Evolutionary conservation across 2,888 invertebrate genomes (phyloP).

Genomic region (Diloba caeruleocephala): DNA sequence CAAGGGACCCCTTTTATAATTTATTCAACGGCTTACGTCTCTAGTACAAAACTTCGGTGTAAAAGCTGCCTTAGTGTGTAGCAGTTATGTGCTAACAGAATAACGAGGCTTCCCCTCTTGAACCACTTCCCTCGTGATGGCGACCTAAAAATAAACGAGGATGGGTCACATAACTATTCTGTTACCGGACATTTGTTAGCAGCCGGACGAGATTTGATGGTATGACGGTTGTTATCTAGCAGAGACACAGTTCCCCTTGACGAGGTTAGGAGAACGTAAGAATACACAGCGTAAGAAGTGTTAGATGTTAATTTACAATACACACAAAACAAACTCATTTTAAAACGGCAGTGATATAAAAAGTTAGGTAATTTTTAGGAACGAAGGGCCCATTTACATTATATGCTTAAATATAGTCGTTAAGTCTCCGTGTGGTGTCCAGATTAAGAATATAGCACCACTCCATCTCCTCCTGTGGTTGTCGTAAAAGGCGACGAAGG

Average conservation of each 20-base stretch:
- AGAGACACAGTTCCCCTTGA: constrained; percentile 11
- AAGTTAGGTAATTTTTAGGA: too few species aligned
- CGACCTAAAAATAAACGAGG: constrained; percentile 77
- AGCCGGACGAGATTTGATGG: constrained; percentile 49
- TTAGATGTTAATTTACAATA: too few species aligned
- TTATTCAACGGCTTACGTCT: constrained; percentile 43
- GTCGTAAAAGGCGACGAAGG: too few species aligned
- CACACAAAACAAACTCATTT: too few species aligned
- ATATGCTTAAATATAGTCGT: too few species aligned
- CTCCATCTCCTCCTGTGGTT: too few species aligned
- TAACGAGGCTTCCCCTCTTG: constrained; percentile 63
- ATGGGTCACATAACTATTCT: constrained; percentile 57
- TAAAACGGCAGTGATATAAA: too few species aligned
- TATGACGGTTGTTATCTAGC: constrained; percentile 33
- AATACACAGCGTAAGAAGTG: not conserved
- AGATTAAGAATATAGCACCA: too few species aligned
- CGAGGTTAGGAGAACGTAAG: not conserved
- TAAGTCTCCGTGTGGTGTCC: too few species aligned
- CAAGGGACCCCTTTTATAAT: constrained; percentile 48
- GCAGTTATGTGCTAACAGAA: constrained; percentile 59
- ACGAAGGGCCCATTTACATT: too few species aligned
- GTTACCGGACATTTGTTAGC: constrained; percentile 47
- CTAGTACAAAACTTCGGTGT: constrained; percentile 38
- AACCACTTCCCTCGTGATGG: constrained; percentile 67
- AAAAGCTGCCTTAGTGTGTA: constrained; percentile 47